Evolutionary conservation across 2,888 invertebrate species (phyloP), one percentile per base, ranked within the genome.

Genomic region (Lithophane semibrunnea): DNA sequence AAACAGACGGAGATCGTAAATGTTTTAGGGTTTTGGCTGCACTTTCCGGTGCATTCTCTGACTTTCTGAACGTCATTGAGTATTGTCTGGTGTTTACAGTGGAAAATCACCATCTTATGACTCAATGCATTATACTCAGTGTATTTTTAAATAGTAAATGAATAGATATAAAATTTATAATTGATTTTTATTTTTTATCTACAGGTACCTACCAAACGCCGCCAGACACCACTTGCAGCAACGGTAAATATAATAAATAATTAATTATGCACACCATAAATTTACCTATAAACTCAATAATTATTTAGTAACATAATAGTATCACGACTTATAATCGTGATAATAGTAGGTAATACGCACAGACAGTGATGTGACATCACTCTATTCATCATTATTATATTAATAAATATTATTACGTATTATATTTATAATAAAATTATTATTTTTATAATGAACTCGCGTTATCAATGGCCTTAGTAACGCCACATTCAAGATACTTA

Each of bases 151-250:
- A 63, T 47, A 18, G 16, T 21, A 42, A 24, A 42, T 61, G 0
- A n/a, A 52, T 52, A 44, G 0, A 52, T 18, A 52, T 37, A 37
- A 37, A 37, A 37, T 47, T 75, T 44, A 12, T 67, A 58, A 68
- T 13, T 21, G 5, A n/a, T 1, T 60, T 76, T 47, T 13, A 12
- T 8, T 83, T 76, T 16, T 75, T 85, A 78, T 85, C 92, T 90
- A 52, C 93, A 93, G 92, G 91, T 92, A 91, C 85, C 29, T 58
- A 71, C 75, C 80, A 80, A 80, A 76, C 79, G 83, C 76, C 67
- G 70, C 68, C 68, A 70, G 65, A 76, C 79, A 92, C 92, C 91
- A 88, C 94, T 94, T 92, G 91, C 92, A 91, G 92, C 94, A 93
- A 94, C 91, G 95, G 96, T 95, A 83, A 92, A 90, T 89, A 88